Base-by-base conservation (phyloP, 2,888 invertebrate genomes). In the Sussaba pulchella region DNA sequence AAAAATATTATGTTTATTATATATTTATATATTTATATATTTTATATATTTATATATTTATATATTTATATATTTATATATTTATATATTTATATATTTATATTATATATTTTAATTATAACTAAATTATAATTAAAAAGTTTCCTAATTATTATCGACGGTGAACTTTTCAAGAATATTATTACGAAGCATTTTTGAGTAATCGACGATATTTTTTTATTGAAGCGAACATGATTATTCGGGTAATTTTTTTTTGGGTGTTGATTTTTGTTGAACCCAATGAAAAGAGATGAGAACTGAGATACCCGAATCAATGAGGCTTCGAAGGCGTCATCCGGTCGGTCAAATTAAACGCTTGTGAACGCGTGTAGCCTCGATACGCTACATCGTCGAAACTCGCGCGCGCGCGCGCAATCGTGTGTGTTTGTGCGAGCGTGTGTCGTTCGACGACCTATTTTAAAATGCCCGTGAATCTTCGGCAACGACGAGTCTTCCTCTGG, bases 381-480 rank as follows among this genome's bases (percentile, higher is more conserved):
- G 47, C 10, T 57, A 54, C 57, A 45, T 26, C 31, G 41, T 50
- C 54, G 21, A 39, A 73, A n/a, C n/a, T 73, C 17, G 26, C 24
- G 43, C 17, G 10, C 41, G 12, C 9, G 17, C 24, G 1, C 14
- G 17, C 3, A 41, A n/a, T n/a, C n/a, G n/a, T 43, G 19, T 14
- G 57, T 6, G 14, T n/a, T n/a, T n/a, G 57, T n/a, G 31, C 5
- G 47, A 21, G 54, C 45, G 26, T 26, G 63, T 26, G 50, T 54
- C 36, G 45, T 66, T 66, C 45, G 57, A 69, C 72, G 78, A 67
- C 73, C 73, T 74, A 78, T 78, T 78, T 31, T 78, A 71, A 71
- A 64, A 26, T 6, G 39, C 67, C 61, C 19, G 41, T 71, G 73
- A 69, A 63, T 66, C 78, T 52, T 19, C 31, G 67, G 54, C 72